Percentiles rank a stretch among this genome's conserved stretches.
phyloP scores from a whole-genome alignment of 2,113 vertebrate species.

The Struthidea cinerea region DNA sequence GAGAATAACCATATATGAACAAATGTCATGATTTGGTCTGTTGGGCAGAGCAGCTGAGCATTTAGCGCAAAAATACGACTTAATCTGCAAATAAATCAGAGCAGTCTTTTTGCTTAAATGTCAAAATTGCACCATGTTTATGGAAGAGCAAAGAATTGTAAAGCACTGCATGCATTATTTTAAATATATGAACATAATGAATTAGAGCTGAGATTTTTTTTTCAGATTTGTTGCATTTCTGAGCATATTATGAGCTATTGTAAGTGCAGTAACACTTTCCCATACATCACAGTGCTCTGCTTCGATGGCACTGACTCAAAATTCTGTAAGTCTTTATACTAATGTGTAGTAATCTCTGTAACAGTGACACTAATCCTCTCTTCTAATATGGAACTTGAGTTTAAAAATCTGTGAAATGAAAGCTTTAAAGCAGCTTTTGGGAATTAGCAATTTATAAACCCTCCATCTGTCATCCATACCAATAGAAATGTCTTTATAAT shows the following conservation, averaged over 20 bases:
- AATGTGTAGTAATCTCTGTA: not conserved
- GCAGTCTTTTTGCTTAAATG: not conserved
- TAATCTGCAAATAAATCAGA: slow-evolving; percentile 55
- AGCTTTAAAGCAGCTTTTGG: not conserved
- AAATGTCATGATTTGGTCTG: slow-evolving; percentile 40
- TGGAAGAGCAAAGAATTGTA: not conserved
- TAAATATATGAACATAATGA: not conserved
- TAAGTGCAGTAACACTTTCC: slow-evolving; percentile 5
- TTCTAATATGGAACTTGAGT: not conserved
- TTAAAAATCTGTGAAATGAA: not conserved
- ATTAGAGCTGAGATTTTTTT: not conserved
- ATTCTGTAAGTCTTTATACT: not conserved
- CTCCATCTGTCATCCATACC: not conserved
- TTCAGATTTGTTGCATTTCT: slow-evolving; percentile 7
- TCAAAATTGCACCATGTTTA: not conserved
- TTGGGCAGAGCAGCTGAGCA: not conserved
- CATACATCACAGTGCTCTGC: not conserved
- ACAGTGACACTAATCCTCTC: not conserved
- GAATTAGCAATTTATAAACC: not conserved
- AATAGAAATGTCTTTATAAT: not conserved
- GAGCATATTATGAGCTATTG: not conserved
- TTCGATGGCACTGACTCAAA: not conserved
- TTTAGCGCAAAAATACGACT: slow-evolving; percentile 38
- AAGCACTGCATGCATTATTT: not conserved
- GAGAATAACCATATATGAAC: slow-evolving; percentile 61